A percentile compares a stretch with the other conserved stretches of the same genome.
phyloP scores from a whole-genome alignment of 2,797 vertebrate genomes.

The Phrynocephalus vlangalii region DNA sequence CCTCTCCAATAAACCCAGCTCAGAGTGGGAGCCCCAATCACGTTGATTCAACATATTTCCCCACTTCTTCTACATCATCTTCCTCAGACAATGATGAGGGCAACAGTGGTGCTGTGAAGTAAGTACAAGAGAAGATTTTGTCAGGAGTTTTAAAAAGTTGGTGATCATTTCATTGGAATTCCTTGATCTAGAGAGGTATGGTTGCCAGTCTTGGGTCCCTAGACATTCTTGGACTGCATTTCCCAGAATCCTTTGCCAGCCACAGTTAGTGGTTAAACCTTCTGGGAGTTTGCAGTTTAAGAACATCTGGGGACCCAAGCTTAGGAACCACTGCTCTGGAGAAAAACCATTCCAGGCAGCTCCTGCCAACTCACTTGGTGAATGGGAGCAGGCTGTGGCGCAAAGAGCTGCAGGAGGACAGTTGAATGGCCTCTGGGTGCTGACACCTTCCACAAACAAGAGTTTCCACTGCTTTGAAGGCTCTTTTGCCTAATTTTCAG shows the following conservation, averaged over 20 bases:
- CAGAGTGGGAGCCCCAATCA: conserved; percentile 86
- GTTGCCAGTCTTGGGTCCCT: background rate
- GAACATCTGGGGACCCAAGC: no score
- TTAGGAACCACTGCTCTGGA: no score
- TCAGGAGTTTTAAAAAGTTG: background rate
- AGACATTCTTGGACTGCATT: no score
- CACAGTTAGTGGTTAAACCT: no score
- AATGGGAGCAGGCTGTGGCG: background rate
- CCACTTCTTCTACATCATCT: conserved; percentile 88
- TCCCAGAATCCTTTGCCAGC: no score
- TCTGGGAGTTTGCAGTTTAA: no score
- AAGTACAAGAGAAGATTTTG: conserved; percentile 69
- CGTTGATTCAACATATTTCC: conserved; percentile 86
- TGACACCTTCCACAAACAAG: background rate
- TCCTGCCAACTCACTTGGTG: background rate
- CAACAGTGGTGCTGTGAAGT: conserved; percentile 88
- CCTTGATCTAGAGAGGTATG: background rate
- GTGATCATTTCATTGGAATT: background rate
- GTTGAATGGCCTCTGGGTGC: background rate
- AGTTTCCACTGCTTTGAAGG: background rate
- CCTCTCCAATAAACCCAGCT: conserved; percentile 87
- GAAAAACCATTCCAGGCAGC: background rate
- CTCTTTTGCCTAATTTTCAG: background rate
- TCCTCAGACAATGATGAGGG: conserved; percentile 92
- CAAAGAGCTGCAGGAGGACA: background rate